These are phyloP conservation scores for Cotesia congregata DNA, from an alignment of 2,888 invertebrate species.

Conservation along the genomic window DNA sequence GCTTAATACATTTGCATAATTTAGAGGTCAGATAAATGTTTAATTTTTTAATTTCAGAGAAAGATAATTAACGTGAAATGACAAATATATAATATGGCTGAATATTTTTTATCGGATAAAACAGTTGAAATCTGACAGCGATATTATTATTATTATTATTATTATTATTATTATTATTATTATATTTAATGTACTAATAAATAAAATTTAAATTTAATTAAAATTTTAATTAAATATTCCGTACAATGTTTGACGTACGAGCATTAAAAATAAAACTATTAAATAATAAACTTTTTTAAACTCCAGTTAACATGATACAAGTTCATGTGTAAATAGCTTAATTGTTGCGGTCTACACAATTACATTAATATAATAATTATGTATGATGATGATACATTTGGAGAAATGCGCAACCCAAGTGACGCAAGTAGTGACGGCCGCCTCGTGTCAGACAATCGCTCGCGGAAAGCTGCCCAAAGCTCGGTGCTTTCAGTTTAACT, in stretches of 20 bases:
- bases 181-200: no score
- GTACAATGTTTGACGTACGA: no score
- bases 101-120: background rate
- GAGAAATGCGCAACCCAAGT: constrained; percentile 39
- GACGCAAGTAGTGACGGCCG: constrained; percentile 48
- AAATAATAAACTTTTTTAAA: no score
- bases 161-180: no score
- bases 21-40: constrained; percentile 24
- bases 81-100: background rate
- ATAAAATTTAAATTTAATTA: no score
- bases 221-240: no score
- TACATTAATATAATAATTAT: constrained; percentile 11
- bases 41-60: no score
- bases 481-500: constrained; percentile 52
- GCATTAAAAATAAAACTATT: no score
- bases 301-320: background rate
- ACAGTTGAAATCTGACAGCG: no score
- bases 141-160: no score
- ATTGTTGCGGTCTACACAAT: background rate
- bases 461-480: constrained; percentile 39
- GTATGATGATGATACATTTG: constrained; percentile 4
- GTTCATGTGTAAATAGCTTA: background rate
- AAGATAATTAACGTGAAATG: background rate
- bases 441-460: constrained; percentile 48
- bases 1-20: constrained; percentile 17